Percentiles rank a stretch among this genome's conserved stretches.
Evolutionary conservation across 2,113 vertebrate genomes (phyloP).

Genomic region (Tamias sibiricus): DNA sequence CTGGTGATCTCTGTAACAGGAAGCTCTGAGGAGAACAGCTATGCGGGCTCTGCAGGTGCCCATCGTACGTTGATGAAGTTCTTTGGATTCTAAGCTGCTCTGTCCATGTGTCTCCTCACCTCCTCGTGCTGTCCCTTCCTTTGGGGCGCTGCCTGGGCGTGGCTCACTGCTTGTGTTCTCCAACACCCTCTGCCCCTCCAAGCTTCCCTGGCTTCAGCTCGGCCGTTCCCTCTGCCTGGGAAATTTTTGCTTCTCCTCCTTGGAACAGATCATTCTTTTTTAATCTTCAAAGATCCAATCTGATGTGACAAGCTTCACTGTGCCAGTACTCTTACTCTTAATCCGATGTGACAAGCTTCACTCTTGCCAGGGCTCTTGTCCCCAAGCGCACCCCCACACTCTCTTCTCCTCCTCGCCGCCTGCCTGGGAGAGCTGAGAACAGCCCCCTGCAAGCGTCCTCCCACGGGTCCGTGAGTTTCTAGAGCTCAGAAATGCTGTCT

Average conservation of each 20-base stretch:
- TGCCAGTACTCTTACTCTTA: too few relatives aligned
- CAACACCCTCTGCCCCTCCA: neutral
- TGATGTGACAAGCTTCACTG: neutral
- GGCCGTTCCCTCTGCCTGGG: neutral
- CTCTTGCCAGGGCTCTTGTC: rapidly evolving
- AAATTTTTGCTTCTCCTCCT: neutral
- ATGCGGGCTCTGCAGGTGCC: rapidly evolving
- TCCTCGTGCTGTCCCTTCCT: neutral
- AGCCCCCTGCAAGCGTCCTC: rapidly evolving
- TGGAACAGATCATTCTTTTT: neutral
- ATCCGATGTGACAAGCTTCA: neutral
- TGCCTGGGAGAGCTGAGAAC: rapidly evolving
- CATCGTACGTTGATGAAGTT: rapidly evolving
- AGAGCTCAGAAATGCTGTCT: neutral
- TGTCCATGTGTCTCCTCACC: rapidly evolving
- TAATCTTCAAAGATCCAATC: neutral
- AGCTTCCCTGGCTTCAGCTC: neutral
- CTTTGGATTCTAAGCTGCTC: rapidly evolving
- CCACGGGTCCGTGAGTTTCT: neutral
- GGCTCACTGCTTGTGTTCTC: neutral
- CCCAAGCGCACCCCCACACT: too few relatives aligned
- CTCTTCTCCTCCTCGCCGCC: neutral
- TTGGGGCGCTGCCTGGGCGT: rapidly evolving
- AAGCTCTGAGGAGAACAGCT: neutral
- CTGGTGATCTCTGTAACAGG: rapidly evolving